Evolutionary conservation across 2,888 invertebrate genomes (phyloP), one percentile per base, ranked within the genome.

Genomic region (Gymnoscelis rufifasciata): DNA sequence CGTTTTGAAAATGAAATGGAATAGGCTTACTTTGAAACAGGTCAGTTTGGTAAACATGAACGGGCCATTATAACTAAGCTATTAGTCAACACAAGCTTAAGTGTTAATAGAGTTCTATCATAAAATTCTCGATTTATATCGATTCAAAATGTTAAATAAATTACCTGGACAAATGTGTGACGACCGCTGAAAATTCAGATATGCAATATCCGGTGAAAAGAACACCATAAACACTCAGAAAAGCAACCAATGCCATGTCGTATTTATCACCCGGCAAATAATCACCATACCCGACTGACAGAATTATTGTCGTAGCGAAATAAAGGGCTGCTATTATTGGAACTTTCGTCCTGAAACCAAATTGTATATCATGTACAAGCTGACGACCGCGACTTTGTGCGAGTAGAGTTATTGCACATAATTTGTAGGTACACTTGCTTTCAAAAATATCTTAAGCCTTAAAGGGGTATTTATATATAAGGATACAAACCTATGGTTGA

Each of bases 201-300:
- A 89, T 74, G 59, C 88, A 89, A 59, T 84, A 89, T 7, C 89
- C 89, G 46, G 74, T 73, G n/a, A 88, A 64, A 35, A 89, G 62
- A 12, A 89, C 82, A 24, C 89, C 89, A 55, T 78, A 83, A 7
- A 88, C 71, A 50, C 83, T 84, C n/a, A 86, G 66, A 59, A 88
- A 87, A 1, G 80, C 79, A 5, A 87, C 66, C 11, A 87, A 68
- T 14, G 69, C 76, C 86, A 88, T 79, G 51, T 90, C 90, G 42
- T 64, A 76, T 28, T 73, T 64, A 51, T 89, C 89, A 7, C 81
- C 81, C 1, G 89, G 88, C 1, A 63, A 48, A 37, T 86, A 83
- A 56, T 90, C 90, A 6, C 89, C 89, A 37, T 84, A 87, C 0
- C 89, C 89, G 10, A 88, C 78, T 0, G 87, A 82, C 1, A 87